Evolutionary conservation across 2,888 invertebrate species (phyloP).

Genomic region (Lithophane semibrunnea): DNA sequence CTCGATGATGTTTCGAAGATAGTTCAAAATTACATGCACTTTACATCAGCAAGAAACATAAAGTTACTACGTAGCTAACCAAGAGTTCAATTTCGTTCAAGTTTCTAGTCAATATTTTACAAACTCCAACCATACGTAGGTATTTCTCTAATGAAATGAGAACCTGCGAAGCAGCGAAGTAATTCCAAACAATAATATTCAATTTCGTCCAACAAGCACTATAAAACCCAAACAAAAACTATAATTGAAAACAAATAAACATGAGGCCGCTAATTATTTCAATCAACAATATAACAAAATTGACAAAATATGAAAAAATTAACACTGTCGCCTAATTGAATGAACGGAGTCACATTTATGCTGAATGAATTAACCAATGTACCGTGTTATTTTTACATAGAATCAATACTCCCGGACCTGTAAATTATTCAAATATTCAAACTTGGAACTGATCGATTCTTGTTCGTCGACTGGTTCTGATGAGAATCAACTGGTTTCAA

Average conservation of each 20-base stretch:
- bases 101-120: neutral
- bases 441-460: conserved; percentile 58
- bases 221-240: conserved; percentile 25
- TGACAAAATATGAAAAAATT: conserved; percentile 18
- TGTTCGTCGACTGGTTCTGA: conserved; percentile 39
- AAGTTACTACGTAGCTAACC: too few relatives aligned
- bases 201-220: conserved; percentile 11
- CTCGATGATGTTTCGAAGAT: too few relatives aligned
- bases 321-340: conserved; percentile 34
- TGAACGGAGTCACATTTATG: conserved; percentile 54
- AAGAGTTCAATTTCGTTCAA: neutral
- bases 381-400: conserved; percentile 67
- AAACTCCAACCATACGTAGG: neutral
- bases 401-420: conserved; percentile 68
- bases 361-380: conserved; percentile 53
- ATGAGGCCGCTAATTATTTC: conserved; percentile 14
- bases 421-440: conserved; percentile 73
- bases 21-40: neutral
- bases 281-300: conserved; percentile 24
- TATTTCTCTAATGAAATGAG: neutral
- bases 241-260: conserved; percentile 44
- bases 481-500: conserved; percentile 61
- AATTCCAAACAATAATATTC: neutral
- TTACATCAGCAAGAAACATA: neutral
- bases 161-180: neutral